Base-by-base conservation (phyloP, 2,113 vertebrate species). In the Rhinolophus ferrumequinum region DNA sequence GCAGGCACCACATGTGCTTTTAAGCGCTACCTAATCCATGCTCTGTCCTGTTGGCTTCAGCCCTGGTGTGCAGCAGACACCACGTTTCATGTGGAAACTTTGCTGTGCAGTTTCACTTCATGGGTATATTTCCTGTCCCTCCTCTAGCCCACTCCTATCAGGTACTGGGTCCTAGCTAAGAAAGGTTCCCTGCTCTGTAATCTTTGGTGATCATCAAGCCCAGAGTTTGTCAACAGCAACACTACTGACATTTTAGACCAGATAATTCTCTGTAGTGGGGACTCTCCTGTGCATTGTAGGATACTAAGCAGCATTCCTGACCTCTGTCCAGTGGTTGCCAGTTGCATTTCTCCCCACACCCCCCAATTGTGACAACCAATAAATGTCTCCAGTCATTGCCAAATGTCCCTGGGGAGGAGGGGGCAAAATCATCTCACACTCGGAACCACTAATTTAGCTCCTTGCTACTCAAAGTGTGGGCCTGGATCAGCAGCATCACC, bases 1-100 rank as follows among this genome's bases (percentile, higher is more conserved):
- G 64, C 44, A 95, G 66, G 64, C 21, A 95, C 30, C 30, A 87
- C n/a, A 76, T 26, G 81, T 89, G 58, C n/a, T 66, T 94, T 92
- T 60, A 88, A 88, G 44, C 47, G 95, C 81, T 90, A 50, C 38
- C 77, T 90, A 88, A 92, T 58, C 81, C 76, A 58, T 56, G 60
- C 35, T 84, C 69, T 84, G 75, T 64, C 50, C 72, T 77, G 4
- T 44, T 93, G 89, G 77, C 66, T 83, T 96, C 8, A 64, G n/a
- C 35, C 54, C 35, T 72, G 84, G 16, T 38, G 8, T 66, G 24
- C 8, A 79, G 22, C 58, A 72, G 26, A 82, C 18, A 66, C 47
- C 54, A 66, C 10, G 4, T 75, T 96, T 94, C 67, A 50, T 90
- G 56, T 69, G 60, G n/a, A 88, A 84, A 79, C n/a, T 73, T 47